Percentiles rank a stretch among this genome's conserved stretches.
Evolutionary conservation across 2,888 invertebrate species (phyloP).

Genomic region (Seladonia tumulorum): DNA sequence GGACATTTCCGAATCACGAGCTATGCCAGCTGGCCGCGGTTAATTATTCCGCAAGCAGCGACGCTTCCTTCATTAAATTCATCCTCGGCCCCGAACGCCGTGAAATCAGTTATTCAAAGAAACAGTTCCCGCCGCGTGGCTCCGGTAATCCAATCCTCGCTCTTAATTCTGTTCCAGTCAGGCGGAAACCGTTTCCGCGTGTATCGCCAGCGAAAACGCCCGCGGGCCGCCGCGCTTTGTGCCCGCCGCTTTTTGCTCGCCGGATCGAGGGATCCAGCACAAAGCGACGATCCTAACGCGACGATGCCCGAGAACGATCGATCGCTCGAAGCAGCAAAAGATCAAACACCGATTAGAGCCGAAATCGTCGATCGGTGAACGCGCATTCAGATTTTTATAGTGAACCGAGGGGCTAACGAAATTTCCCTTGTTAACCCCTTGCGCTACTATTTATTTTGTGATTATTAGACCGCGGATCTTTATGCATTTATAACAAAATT

Average conservation of each 20-base stretch:
- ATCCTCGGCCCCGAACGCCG: slow-evolving; percentile 21
- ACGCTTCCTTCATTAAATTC: slow-evolving; percentile 47
- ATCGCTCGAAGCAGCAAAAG: background rate
- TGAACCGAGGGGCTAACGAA: background rate
- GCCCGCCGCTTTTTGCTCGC: background rate
- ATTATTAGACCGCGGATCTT: too few relatives aligned
- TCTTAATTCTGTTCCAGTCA: slow-evolving; percentile 52
- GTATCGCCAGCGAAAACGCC: slow-evolving; percentile 23
- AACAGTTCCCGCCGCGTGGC: slow-evolving; percentile 16
- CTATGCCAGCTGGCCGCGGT: slow-evolving; percentile 7
- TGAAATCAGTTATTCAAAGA: slow-evolving; percentile 59
- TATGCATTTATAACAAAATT: too few relatives aligned
- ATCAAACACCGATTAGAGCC: background rate
- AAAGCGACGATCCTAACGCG: slow-evolving; percentile 24
- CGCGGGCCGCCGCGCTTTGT: slow-evolving; percentile 27
- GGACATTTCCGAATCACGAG: slow-evolving; percentile 5
- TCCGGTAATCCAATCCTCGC: slow-evolving; percentile 49
- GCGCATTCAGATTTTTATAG: background rate
- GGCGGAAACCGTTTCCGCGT: slow-evolving; percentile 34
- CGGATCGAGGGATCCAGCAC: background rate
- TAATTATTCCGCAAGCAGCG: slow-evolving; percentile 27
- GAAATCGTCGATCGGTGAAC: background rate
- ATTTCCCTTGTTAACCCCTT: too few relatives aligned
- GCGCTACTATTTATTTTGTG: too few relatives aligned
- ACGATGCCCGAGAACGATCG: background rate